phyloP scores from a whole-genome alignment of 2,797 vertebrate species.

The Notoglanidium macrostoma region DNA sequence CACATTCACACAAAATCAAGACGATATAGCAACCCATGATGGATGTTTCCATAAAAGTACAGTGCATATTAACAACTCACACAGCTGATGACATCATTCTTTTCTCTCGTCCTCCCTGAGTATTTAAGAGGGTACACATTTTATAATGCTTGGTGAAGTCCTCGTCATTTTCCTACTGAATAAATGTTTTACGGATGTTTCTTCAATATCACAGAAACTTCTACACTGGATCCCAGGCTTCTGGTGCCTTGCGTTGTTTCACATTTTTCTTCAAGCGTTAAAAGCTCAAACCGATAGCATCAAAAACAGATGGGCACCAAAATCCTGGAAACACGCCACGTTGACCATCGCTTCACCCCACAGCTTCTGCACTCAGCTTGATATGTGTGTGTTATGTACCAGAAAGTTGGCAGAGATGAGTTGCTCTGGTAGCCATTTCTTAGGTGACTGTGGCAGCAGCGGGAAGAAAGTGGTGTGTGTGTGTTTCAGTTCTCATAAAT shows the following conservation, averaged over 20 bases:
- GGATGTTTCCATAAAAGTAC: background rate
- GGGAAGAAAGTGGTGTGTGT: background rate
- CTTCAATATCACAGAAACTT: too few relatives aligned
- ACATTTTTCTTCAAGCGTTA: too few relatives aligned
- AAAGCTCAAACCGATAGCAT: too few relatives aligned
- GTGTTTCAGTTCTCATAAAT: conserved; percentile 19
- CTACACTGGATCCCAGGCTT: too few relatives aligned
- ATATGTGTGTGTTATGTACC: background rate
- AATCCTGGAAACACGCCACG: background rate
- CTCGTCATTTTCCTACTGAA: background rate
- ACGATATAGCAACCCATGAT: background rate
- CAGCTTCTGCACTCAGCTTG: background rate
- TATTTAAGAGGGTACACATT: background rate
- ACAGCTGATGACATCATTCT: background rate
- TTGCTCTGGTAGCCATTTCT: background rate
- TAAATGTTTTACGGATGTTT: too few relatives aligned
- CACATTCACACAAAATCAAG: background rate
- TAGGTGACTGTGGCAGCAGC: background rate
- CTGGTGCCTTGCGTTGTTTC: too few relatives aligned
- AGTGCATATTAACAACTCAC: background rate
- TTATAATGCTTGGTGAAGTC: background rate
- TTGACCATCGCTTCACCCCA: background rate
- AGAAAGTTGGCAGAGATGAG: background rate
- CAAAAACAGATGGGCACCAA: background rate
- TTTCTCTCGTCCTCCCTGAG: background rate